Evolutionary conservation across 2,888 invertebrate genomes (phyloP).

Genomic region (Halictus ligatus): DNA sequence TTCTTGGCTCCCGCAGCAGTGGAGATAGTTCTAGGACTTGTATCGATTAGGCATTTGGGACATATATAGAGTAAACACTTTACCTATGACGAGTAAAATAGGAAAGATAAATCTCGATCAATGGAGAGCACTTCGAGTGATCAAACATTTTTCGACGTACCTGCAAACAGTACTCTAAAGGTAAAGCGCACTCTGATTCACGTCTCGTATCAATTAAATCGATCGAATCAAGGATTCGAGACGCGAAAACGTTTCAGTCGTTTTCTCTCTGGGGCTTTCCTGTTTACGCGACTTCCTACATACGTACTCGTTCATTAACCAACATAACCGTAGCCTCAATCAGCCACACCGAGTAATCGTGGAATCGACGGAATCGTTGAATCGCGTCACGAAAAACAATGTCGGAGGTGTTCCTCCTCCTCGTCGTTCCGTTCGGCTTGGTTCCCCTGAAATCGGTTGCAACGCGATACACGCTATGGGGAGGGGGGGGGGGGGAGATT

Average conservation of each 20-base stretch:
- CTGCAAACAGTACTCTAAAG: not conserved
- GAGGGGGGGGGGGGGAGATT: not conserved
- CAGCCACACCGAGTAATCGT: not conserved
- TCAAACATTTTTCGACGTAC: not conserved
- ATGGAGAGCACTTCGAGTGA: not conserved
- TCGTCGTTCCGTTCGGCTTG: not conserved
- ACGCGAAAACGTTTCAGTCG: conserved; percentile 9
- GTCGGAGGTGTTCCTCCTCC: not conserved
- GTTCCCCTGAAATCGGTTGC: conserved; percentile 6
- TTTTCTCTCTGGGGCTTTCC: conserved; percentile 14
- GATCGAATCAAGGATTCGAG: conserved; percentile 35
- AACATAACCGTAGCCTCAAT: not conserved
- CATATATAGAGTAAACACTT: no score
- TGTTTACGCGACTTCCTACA: conserved; percentile 27
- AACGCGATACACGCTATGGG: not conserved
- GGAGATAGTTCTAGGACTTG: no score
- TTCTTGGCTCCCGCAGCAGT: no score
- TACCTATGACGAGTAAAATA: not conserved
- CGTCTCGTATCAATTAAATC: not conserved
- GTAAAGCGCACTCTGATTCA: not conserved
- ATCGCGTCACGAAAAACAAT: not conserved
- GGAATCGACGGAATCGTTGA: conserved; percentile 23
- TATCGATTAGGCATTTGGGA: no score
- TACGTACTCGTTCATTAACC: conserved; percentile 51
- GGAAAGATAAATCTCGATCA: not conserved